Evolutionary conservation across 30 jellyfish, hydroid and myxozoan genomes (phyloP), one percentile per base, ranked within the genome.

Genomic region (Hydractinia symbiolongicarpus): DNA sequence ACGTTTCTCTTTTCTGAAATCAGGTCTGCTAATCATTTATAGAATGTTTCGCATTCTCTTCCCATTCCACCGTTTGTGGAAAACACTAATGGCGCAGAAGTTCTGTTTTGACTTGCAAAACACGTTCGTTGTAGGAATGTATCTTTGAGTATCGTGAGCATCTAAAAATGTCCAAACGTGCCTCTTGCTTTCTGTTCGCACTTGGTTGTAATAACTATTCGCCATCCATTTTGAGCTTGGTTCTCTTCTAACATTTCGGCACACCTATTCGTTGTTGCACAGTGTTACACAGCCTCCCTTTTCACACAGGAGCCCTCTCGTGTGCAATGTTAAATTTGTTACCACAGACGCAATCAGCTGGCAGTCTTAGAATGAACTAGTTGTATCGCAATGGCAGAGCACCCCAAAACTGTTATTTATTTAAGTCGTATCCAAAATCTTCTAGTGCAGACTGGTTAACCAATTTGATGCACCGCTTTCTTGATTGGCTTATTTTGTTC

Each of bases 81-180:
- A 67, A 78, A 78, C 81, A 78, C 82, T 78, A 78, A 67, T 81
- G 84, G 86, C 14, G 86, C 61, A 3, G 55, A 78, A 20, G 86
- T 57, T 9, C 84, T 4, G 86, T 78, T 60, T 78, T 78, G 82
- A 78, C 81, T 60, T 78, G 50, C 81, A 78, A 61, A 66, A 60
- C 86, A 50, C 86, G 81, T 60, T 78, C 71, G 82, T 61, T 44
- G 6, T 57, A 78, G 44, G 44, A 1, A 52, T 55, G 75, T 61
- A 4, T 61, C 56, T 76, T 30, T n/a, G n/a, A n/a, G n/a, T n/a
- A n/a, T n/a, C n/a, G n/a, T n/a, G n/a, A n/a, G n/a, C 68, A 57
- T 66, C 73, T 78, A n/a, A n/a, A n/a, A n/a, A n/a, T n/a, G 69
- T 58, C 69, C 17, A 58, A 16, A 16, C 3, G 69, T 11, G 19